Conservation (phyloP, 1,140 invertebrate species). For the Cotesia vestalis region DNA sequence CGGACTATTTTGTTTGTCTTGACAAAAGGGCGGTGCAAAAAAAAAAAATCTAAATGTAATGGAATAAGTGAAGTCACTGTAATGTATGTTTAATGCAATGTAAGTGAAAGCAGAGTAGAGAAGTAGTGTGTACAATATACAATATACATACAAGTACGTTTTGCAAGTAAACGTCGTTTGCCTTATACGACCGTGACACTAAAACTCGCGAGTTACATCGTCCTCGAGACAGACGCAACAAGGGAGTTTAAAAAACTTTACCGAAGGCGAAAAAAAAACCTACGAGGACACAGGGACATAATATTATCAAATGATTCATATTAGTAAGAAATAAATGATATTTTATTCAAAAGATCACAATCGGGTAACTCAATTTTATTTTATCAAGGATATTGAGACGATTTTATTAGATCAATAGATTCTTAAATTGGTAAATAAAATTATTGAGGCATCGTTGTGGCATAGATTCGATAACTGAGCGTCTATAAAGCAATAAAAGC, state of each 20-base stretch:
- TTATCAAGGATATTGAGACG: too few species aligned
- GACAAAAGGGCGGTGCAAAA: conserved; percentile 13
- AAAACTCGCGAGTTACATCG: conserved; percentile 40
- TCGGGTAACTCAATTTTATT: too few species aligned
- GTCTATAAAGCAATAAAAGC: too few species aligned
- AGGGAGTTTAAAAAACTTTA: conserved; percentile 25
- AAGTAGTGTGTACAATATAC: background rate
- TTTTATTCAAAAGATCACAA: background rate
- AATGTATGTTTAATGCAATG: background rate
- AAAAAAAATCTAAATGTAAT: background rate
- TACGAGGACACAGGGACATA: conserved; percentile 8
- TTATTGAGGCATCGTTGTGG: conserved; percentile 20
- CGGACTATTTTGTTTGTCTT: conserved; percentile 42
- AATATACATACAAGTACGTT: background rate
- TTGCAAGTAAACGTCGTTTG: background rate
- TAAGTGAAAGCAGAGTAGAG: conserved; percentile 28
- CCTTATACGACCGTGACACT: conserved; percentile 49
- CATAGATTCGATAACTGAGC: conserved; percentile 25
- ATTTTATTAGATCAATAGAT: too few species aligned
- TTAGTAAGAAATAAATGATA: conserved; percentile 3
- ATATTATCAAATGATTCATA: conserved; percentile 11
- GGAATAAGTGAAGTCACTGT: conserved; percentile 6
- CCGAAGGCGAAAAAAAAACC: conserved; percentile 20
- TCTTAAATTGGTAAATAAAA: background rate
- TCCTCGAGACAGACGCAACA: conserved; percentile 13